Conservation (phyloP, 2,888 invertebrate species). For the Congeria kusceri region DNA sequence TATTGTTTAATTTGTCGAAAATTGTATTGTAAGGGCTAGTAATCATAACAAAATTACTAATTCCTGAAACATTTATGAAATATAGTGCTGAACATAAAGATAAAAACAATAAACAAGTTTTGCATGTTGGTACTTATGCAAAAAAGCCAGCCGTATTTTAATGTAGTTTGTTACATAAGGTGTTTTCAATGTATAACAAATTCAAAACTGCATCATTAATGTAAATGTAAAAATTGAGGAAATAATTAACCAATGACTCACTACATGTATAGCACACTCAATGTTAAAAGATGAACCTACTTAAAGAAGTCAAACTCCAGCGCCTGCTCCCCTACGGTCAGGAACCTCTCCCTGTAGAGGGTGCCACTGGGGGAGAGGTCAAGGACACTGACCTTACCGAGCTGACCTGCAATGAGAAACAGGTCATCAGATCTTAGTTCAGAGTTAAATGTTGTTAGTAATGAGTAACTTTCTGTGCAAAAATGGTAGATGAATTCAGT, state of each 20-base stretch:
- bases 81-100: too few species aligned
- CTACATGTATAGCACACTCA: neutral
- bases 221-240: neutral
- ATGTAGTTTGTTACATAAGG: too few species aligned
- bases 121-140: neutral
- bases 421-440: neutral
- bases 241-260: neutral
- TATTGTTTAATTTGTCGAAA: too few species aligned
- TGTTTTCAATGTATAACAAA: neutral
- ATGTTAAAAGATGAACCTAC: slow-evolving; percentile 77
- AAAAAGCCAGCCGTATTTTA: neutral
- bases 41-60: too few species aligned
- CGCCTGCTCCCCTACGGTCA: slow-evolving; percentile 93
- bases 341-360: slow-evolving; percentile 92
- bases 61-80: too few species aligned
- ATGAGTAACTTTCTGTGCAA: too few species aligned
- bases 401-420: slow-evolving; percentile 87
- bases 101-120: too few species aligned
- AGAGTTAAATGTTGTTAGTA: too few species aligned
- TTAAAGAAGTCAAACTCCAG: slow-evolving; percentile 91
- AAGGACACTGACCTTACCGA: slow-evolving; percentile 92
- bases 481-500: too few species aligned
- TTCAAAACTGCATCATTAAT: neutral
- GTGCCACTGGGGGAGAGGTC: slow-evolving; percentile 92
- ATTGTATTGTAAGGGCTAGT: too few species aligned